These are phyloP conservation scores for Panopea generosa DNA, from an alignment of 2,888 invertebrate species.

Conservation along the genomic window DNA sequence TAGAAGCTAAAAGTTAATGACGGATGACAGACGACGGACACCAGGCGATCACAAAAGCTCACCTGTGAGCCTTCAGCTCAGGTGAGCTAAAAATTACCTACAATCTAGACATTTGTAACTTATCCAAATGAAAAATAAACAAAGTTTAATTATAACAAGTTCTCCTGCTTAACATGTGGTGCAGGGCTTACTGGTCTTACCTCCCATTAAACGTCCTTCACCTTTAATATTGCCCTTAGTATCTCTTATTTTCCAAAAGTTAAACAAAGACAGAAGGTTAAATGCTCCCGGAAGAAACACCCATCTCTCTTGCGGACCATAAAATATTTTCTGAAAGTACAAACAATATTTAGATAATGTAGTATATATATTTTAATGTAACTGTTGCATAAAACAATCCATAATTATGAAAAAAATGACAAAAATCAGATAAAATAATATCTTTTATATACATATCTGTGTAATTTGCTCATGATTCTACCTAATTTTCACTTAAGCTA, in stretches of 20 bases:
- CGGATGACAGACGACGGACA: too few species aligned
- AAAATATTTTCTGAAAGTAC: slow-evolving; percentile 6
- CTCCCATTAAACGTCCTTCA: slow-evolving; percentile 85
- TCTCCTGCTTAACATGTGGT: too few species aligned
- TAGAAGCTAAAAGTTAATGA: too few species aligned
- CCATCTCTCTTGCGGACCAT: slow-evolving; percentile 10
- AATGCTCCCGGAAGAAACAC: not conserved
- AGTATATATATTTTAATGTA: not conserved
- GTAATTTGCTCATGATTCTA: not conserved
- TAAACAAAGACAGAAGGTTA: not conserved
- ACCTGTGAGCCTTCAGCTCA: too few species aligned
- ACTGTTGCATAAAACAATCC: not conserved
- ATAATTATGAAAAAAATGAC: too few species aligned
- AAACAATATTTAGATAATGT: not conserved
- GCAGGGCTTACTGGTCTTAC: too few species aligned
- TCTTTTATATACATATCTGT: not conserved
- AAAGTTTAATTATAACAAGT: too few species aligned
- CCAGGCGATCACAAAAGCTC: too few species aligned
- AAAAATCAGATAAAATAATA: too few species aligned
- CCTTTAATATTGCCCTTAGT: slow-evolving; percentile 81
- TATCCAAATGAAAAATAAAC: too few species aligned
- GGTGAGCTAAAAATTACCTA: too few species aligned
- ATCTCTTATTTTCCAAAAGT: not conserved
- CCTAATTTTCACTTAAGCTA: not conserved
- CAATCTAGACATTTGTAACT: too few species aligned